Evolutionary conservation across 2,888 invertebrate species (phyloP).

Genomic region (Sicus ferrugineus): DNA sequence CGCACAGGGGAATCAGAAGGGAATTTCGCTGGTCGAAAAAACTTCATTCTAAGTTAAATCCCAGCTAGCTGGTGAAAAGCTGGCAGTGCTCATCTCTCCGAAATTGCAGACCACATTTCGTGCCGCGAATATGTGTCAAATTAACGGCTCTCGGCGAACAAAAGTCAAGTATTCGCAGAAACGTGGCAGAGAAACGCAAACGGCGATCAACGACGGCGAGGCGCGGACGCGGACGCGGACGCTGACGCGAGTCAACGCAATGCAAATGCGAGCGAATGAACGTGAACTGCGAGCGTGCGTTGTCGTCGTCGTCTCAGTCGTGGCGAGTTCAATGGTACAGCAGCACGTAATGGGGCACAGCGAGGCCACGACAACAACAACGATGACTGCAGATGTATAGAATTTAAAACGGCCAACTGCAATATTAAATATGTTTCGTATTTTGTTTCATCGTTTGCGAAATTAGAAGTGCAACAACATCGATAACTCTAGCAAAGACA

Average conservation of each 20-base stretch:
- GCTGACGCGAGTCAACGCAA: neutral
- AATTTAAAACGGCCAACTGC: neutral
- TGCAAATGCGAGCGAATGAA: too few relatives aligned
- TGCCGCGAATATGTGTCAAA: conserved; percentile 15
- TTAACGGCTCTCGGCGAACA: neutral
- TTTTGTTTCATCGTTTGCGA: neutral
- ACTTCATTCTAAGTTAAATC: too few relatives aligned
- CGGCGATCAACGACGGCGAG: neutral
- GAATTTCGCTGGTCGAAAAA: too few relatives aligned
- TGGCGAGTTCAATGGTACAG: neutral
- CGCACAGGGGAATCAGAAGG: too few relatives aligned
- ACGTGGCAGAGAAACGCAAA: neutral
- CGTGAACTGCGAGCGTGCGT: neutral
- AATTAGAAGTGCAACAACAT: neutral
- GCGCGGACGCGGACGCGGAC: neutral
- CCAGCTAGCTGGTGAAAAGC: too few relatives aligned
- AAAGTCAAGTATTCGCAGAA: neutral
- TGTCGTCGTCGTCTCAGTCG: neutral
- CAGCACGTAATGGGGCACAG: neutral
- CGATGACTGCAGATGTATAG: conserved; percentile 36
- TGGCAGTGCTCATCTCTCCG: too few relatives aligned
- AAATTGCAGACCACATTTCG: too few relatives aligned
- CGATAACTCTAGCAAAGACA: neutral
- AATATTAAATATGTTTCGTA: neutral
- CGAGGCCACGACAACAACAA: conserved; percentile 15